These are phyloP conservation scores for Sinocyclocheilus grahami DNA, from an alignment of 2,113 vertebrate species.

Conservation along the genomic window DNA sequence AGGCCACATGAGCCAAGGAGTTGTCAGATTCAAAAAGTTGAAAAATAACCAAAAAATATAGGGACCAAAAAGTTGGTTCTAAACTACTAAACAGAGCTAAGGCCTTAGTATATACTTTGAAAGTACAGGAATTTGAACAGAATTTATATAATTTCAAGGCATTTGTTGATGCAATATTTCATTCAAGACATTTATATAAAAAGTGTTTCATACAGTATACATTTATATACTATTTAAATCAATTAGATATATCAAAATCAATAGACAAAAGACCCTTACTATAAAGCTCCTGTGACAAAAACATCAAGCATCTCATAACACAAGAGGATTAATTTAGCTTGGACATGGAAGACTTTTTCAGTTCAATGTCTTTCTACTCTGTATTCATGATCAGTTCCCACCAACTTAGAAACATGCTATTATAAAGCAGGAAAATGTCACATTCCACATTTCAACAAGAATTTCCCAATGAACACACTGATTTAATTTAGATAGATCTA, in stretches of 20 bases:
- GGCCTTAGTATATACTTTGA: background rate
- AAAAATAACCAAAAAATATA: background rate
- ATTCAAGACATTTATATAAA: background rate
- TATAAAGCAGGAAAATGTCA: conserved; percentile 44
- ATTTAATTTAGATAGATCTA: conserved; percentile 53
- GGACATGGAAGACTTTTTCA: conserved; percentile 19
- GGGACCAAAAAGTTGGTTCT: background rate
- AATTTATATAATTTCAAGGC: background rate
- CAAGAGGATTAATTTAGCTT: conserved; percentile 12
- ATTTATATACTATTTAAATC: conserved; percentile 3
- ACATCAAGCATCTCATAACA: conserved; percentile 3
- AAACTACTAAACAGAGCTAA: background rate
- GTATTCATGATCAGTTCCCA: conserved; percentile 35
- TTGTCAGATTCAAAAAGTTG: conserved; percentile 21
- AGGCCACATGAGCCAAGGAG: background rate
- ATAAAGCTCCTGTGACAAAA: background rate
- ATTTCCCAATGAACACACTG: conserved; percentile 39
- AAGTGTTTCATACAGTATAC: background rate
- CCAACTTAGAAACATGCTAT: conserved; percentile 32
- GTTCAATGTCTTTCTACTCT: conserved; percentile 16
- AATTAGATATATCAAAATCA: background rate
- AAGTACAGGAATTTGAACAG: background rate
- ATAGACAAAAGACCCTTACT: conserved; percentile 2
- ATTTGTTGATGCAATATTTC: background rate
- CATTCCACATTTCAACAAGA: conserved; percentile 45